phyloP scores from a whole-genome alignment of 2,888 invertebrate species.

The Biston stratarius region DNA sequence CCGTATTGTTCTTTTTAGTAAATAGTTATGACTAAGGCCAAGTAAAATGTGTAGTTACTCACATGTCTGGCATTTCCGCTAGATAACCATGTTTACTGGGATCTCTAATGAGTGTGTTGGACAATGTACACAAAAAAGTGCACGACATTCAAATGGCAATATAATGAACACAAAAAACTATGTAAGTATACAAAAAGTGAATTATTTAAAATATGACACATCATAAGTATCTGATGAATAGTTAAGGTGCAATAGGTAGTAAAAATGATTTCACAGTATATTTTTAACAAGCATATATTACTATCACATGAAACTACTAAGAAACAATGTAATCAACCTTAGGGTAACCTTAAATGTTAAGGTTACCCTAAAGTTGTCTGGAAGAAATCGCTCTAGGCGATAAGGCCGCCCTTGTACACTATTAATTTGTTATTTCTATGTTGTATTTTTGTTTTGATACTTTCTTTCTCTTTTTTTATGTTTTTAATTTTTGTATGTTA shows the following conservation, averaged over 20 bases:
- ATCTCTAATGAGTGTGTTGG: slow-evolving; percentile 36
- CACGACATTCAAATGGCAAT: slow-evolving; percentile 28
- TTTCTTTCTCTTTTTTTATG: too few relatives aligned
- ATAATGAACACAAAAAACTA: slow-evolving; percentile 30
- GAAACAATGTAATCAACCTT: too few relatives aligned
- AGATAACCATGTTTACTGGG: slow-evolving; percentile 46
- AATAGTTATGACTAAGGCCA: not conserved
- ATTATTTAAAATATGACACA: slow-evolving; percentile 6
- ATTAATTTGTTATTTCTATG: too few relatives aligned
- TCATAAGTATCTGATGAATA: not conserved
- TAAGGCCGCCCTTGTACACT: too few relatives aligned
- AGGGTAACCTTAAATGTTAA: too few relatives aligned
- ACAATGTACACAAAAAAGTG: slow-evolving; percentile 27
- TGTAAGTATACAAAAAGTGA: not conserved
- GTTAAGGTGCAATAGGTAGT: not conserved
- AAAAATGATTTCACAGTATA: not conserved
- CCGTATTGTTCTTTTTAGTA: too few relatives aligned
- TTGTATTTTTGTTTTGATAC: too few relatives aligned
- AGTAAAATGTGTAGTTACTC: slow-evolving; percentile 25
- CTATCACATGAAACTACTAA: too few relatives aligned
- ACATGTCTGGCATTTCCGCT: slow-evolving; percentile 56
- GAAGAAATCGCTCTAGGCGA: too few relatives aligned
- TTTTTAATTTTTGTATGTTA: too few relatives aligned
- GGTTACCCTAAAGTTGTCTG: too few relatives aligned
- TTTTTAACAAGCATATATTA: too few relatives aligned